These are phyloP conservation scores for Pelodiscus sinensis DNA, from an alignment of 2,113 vertebrate species.

Conservation along the genomic window DNA sequence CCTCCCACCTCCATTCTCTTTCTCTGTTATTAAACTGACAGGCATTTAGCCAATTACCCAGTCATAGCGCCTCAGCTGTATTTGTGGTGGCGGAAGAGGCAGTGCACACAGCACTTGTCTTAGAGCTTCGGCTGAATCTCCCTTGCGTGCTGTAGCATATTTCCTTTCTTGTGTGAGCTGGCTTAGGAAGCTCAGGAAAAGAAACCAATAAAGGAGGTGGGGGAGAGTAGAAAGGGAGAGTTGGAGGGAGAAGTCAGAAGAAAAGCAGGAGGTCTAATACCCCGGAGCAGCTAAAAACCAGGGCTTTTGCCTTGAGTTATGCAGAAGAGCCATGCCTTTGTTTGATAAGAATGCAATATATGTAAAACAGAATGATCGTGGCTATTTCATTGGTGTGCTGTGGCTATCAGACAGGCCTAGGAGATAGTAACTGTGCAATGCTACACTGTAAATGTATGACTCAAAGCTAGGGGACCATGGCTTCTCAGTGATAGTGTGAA, in stretches of 20 bases:
- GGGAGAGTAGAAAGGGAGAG: background rate
- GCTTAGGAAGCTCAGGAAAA: constrained; percentile 18
- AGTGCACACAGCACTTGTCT: constrained; percentile 56
- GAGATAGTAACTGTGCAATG: background rate
- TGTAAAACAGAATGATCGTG: rapidly evolving
- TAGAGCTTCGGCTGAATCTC: constrained; percentile 62
- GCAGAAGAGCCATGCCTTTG: rapidly evolving
- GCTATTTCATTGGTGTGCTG: background rate
- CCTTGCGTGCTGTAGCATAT: constrained; percentile 42
- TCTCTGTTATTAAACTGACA: constrained; percentile 66
- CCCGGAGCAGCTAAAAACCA: rapidly evolving
- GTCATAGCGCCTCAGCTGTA: constrained; percentile 59
- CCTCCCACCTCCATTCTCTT: background rate
- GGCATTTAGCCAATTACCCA: constrained; percentile 73
- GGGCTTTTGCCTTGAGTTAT: constrained; percentile 18
- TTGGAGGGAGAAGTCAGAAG: background rate
- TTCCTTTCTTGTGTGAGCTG: constrained; percentile 19
- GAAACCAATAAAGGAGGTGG: constrained; percentile 1
- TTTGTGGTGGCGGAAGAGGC: constrained; percentile 68
- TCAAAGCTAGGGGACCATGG: background rate
- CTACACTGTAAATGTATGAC: background rate
- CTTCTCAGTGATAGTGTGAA: background rate
- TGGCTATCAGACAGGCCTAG: background rate
- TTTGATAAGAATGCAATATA: background rate
- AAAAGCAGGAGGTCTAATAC: background rate